Evolutionary conservation across 2,888 invertebrate species (phyloP), one percentile per base, ranked within the genome.

Genomic region (Lasioglossum zephyrum): DNA sequence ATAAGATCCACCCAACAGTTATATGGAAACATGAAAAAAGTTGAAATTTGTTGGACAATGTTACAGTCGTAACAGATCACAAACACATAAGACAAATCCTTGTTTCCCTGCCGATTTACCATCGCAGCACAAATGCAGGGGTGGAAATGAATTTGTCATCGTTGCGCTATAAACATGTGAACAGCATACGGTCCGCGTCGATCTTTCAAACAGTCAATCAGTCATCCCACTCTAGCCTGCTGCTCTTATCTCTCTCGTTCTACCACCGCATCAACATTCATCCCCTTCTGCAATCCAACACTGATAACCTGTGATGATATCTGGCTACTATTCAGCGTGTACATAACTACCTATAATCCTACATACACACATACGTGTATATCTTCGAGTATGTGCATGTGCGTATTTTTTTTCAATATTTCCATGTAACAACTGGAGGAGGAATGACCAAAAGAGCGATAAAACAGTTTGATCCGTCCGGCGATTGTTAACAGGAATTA

Each of bases 251-350:
- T 66, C 57, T 73, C 76, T 77, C 73, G 22, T 60, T 87, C 79
- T 70, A 84, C 87, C 85, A 47, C 36, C 80, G 84, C 74, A 78
- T 77, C 82, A 47, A 73, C 73, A 78, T 84, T 86, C 86, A 47
- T n/a, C 84, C 80, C 85, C 82, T 69, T 79, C 76, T 81, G 74
- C 80, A 79, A 79, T 69, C 78, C 63, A 78, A 78, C 79, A 86
- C 85, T 89, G 92, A 93, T 92, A 92, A 92, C 93, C 92, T 87
- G 92, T 88, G 93, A 94, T 94, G 94, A 93, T 93, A 92, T 87
- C 87, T 82, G 85, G 57, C 79, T 57, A 63, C 83, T 70, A 81
- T 77, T 81, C 87, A 78, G 81, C 79, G 84, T 70, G 57, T 49
- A 53, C 72, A 44, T 77, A 36, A 73, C 57, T 70, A 49, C 70